These are phyloP conservation scores for Diloba caeruleocephala DNA, from an alignment of 2,888 invertebrate genomes.

Conservation along the genomic window DNA sequence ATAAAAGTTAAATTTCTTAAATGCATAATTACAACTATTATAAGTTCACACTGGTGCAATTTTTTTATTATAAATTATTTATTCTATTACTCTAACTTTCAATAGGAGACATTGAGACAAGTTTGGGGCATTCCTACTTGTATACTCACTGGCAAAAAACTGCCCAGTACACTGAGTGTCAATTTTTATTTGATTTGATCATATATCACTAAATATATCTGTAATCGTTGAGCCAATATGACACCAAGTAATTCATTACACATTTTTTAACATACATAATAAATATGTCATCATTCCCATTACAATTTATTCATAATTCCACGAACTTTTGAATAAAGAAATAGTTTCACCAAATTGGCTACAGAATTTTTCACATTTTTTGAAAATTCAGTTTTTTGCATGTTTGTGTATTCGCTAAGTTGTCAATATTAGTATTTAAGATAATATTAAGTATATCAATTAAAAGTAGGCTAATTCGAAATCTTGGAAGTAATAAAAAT, in stretches of 20 bases:
- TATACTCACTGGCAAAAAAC: slow-evolving; percentile 54
- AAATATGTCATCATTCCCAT: slow-evolving; percentile 5
- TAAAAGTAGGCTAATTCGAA: slow-evolving; percentile 58
- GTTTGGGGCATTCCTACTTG: slow-evolving; percentile 37
- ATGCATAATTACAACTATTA: slow-evolving; percentile 67
- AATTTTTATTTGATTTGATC: slow-evolving; percentile 7
- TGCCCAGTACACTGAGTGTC: slow-evolving; percentile 47
- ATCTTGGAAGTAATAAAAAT: slow-evolving; percentile 36
- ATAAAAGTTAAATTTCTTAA: slow-evolving; percentile 58
- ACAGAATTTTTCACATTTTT: not conserved
- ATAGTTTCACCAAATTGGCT: not conserved
- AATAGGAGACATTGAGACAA: slow-evolving; percentile 17
- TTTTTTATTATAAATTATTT: slow-evolving; percentile 29
- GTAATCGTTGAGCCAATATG: slow-evolving; percentile 29
- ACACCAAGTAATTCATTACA: slow-evolving; percentile 21
- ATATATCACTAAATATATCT: slow-evolving; percentile 20
- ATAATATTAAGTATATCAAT: slow-evolving; percentile 8
- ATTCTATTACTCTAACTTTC: slow-evolving; percentile 33
- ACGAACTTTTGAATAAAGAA: too few relatives aligned
- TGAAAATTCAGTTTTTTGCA: slow-evolving; percentile 51
- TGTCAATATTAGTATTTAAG: not conserved
- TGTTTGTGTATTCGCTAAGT: slow-evolving; percentile 13
- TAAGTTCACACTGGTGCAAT: slow-evolving; percentile 67
- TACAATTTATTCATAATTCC: slow-evolving; percentile 6
- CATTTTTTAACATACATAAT: slow-evolving; percentile 16